Conservation (phyloP, 1,140 invertebrate genomes). For the Brevipalpus yothersi region DNA sequence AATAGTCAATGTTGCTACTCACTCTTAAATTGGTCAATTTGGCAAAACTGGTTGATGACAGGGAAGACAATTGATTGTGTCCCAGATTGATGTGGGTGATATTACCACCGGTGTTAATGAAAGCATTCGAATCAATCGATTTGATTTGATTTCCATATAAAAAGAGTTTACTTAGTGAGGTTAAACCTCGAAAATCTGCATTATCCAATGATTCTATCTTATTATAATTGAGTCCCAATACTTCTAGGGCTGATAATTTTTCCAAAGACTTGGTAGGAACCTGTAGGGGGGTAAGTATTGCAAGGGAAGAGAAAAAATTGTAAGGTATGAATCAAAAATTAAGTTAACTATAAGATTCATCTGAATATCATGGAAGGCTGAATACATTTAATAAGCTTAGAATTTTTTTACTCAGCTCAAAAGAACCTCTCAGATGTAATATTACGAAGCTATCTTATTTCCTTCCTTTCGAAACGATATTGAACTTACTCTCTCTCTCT, state of each 20-base stretch:
- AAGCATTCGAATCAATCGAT: conserved; percentile 12
- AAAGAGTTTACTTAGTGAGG: conserved; percentile 12
- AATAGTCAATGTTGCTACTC: not conserved
- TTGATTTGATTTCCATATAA: conserved; percentile 15
- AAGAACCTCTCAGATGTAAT: not conserved
- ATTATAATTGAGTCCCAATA: conserved; percentile 14
- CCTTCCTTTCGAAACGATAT: not conserved
- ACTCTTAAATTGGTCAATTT: conserved; percentile 10
- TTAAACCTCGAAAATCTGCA: conserved; percentile 13
- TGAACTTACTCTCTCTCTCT: too few relatives aligned
- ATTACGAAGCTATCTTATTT: not conserved
- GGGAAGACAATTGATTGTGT: conserved; percentile 10
- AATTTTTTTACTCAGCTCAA: not conserved
- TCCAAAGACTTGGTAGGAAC: conserved; percentile 12
- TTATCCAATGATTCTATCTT: conserved; percentile 12
- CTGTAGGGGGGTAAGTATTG: not conserved
- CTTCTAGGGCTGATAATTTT: conserved; percentile 9
- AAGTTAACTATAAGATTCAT: too few relatives aligned
- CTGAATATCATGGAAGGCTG: too few relatives aligned
- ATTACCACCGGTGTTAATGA: conserved; percentile 12
- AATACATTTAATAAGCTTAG: too few relatives aligned
- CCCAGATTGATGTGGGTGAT: conserved; percentile 15
- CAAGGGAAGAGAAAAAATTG: not conserved
- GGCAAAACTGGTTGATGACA: conserved; percentile 11
- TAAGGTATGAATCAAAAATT: too few relatives aligned